These are phyloP conservation scores for Eupleurogrammus muticus DNA, from an alignment of 2,797 vertebrate genomes.

Conservation along the genomic window DNA sequence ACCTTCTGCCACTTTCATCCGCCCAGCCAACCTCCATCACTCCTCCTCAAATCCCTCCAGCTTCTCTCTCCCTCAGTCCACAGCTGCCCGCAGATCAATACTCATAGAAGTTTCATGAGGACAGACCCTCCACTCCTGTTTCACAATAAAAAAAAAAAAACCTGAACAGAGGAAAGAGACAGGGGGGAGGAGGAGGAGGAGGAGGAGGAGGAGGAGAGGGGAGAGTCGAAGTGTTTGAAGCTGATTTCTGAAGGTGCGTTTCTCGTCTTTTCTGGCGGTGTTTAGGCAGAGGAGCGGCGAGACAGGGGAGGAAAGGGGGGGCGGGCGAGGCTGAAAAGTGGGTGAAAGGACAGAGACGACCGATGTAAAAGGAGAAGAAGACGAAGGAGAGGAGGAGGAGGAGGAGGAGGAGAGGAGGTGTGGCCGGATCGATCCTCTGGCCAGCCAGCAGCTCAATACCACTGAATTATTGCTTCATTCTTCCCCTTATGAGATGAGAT, in stretches of 20 bases:
- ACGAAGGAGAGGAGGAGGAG: conserved; percentile 12
- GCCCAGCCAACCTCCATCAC: conserved; percentile 54
- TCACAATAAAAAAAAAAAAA: conserved; percentile 87
- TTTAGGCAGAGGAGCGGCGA: conserved; percentile 35
- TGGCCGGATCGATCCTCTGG: conserved; percentile 90
- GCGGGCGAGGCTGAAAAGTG: conserved; percentile 13
- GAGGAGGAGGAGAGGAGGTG: conserved; percentile 61
- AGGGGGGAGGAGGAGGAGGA: conserved; percentile 2
- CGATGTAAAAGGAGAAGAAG: conserved; percentile 53
- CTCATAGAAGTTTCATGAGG: conserved; percentile 92
- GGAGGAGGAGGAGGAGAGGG: conserved; percentile 1
- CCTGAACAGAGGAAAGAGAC: conserved; percentile 40
- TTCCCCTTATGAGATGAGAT: conserved; percentile 95
- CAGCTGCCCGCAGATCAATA: conserved; percentile 82
- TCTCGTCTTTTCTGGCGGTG: conserved; percentile 26
- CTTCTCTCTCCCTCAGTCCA: conserved; percentile 58
- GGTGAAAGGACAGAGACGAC: conserved; percentile 46
- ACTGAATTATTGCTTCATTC: conserved; percentile 99
- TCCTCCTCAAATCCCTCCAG: conserved; percentile 36
- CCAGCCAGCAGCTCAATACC: conserved; percentile 92
- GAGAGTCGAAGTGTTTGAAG: too few species aligned
- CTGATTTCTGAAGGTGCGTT: conserved; percentile 17
- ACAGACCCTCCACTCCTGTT: conserved; percentile 85
- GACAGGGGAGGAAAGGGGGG: conserved; percentile 4
- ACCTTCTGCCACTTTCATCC: conserved; percentile 73